Evolutionary conservation across 2,797 vertebrate genomes (phyloP), one percentile per base, ranked within the genome.

Genomic region (Adrianichthys oophorus): DNA sequence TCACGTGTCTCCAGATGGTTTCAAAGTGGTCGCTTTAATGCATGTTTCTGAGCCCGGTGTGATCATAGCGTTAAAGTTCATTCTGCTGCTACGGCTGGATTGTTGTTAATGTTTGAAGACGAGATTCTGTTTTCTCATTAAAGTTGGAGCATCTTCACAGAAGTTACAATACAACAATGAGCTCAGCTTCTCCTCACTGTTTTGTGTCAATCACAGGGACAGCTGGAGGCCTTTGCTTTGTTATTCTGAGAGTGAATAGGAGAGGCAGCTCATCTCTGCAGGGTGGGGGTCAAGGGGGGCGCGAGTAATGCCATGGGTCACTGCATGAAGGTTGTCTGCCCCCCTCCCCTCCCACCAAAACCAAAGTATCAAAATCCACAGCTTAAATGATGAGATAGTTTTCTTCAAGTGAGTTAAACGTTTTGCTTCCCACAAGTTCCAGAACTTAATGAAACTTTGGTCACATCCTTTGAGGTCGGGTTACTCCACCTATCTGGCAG

Each of bases 131-230:
- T 21, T 29, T 29, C 5, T 6, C 26, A 29, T 29, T 29, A 29
- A 29, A 41, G 41, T 52, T 19, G 43, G 4, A 41, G 13, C 56
- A 60, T 5, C 51, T 26, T 17, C 19, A 56, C 29, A 45, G 42
- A 44, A 43, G 41, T 24, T 21, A 37, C 24, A 15, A 16, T 46
- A 66, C 73, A 70, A 42, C 58, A 71, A 72, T 67, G 74, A 78
- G 83, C 51, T 57, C 1, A 59, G 63, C 51, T 72, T 55, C 62
- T 46, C 7, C 4, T 74, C 71, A 62, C 68, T 62, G 61, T 61
- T 64, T 76, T 59, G 79, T 82, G 85, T 87, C 84, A 82, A 55
- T 87, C 83, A 77, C 7, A 1, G 5, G 13, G 44, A 56, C 56
- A 63, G 80, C 80, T 79, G 12, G 62, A 76, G 74, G 81, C 69